phyloP scores from a whole-genome alignment of 1,140 invertebrate species.

The Gryllus bimaculatus region DNA sequence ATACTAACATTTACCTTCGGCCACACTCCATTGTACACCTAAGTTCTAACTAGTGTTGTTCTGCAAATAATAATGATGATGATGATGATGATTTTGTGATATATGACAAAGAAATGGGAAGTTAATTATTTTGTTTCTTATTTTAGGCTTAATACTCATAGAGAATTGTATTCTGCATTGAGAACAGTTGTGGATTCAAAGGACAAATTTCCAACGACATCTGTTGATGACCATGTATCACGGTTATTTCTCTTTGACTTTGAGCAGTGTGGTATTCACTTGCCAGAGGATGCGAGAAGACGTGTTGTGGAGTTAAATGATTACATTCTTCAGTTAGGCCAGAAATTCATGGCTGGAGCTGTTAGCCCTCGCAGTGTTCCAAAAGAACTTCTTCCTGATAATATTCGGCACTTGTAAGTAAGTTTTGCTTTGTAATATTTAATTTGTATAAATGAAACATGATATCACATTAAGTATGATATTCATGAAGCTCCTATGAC shows the following conservation, averaged over 20 bases:
- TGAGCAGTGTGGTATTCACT: constrained; percentile 92
- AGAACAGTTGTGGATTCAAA: constrained; percentile 56
- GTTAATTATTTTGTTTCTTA: constrained; percentile 15
- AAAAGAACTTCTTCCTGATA: constrained; percentile 53
- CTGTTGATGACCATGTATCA: constrained; percentile 75
- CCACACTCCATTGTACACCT: not conserved
- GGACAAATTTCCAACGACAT: constrained; percentile 56
- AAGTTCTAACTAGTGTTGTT: too few relatives aligned
- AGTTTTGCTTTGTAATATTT: too few relatives aligned
- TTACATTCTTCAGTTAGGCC: constrained; percentile 67
- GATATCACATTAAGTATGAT: too few relatives aligned
- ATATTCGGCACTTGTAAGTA: constrained; percentile 65
- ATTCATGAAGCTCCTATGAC: too few relatives aligned
- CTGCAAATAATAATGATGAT: too few relatives aligned
- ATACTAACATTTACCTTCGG: not conserved
- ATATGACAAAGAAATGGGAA: too few relatives aligned
- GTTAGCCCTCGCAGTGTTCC: constrained; percentile 54
- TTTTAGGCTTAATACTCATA: constrained; percentile 79
- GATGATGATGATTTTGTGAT: too few relatives aligned
- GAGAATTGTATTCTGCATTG: constrained; percentile 67
- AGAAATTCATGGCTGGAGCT: constrained; percentile 72
- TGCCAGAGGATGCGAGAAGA: constrained; percentile 63
- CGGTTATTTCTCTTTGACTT: constrained; percentile 91
- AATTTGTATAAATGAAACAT: too few relatives aligned
- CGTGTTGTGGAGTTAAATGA: constrained; percentile 80